A percentile compares a stretch with the other conserved stretches of the same genome.
These are phyloP conservation scores for Otis tarda DNA, from an alignment of 2,113 vertebrate genomes.

Conservation along the genomic window DNA sequence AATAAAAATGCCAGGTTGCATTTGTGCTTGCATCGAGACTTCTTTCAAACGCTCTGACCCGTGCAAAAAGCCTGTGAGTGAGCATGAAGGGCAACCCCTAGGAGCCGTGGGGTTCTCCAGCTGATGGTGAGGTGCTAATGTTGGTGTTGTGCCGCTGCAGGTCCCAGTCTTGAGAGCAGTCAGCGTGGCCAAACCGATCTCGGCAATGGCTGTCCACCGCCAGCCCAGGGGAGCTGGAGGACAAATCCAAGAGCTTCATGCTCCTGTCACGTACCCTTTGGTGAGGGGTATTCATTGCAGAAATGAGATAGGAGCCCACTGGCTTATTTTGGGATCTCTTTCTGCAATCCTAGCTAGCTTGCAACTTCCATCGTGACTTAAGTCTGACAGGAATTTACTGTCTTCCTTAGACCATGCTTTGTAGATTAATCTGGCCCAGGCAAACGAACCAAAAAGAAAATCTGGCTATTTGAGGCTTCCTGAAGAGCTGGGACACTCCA, in stretches of 20 bases:
- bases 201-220: too few relatives aligned
- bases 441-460: background rate
- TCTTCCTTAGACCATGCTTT: background rate
- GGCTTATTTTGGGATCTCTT: background rate
- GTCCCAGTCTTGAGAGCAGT: accelerated
- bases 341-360: background rate
- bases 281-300: background rate
- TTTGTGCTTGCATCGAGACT: background rate
- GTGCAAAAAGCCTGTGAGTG: background rate
- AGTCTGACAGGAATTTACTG: background rate
- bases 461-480: background rate
- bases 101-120: accelerated
- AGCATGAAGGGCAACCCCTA: background rate
- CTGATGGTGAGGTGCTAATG: background rate
- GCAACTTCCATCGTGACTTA: background rate
- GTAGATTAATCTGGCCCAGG: background rate
- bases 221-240: background rate
- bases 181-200: background rate
- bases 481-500: background rate
- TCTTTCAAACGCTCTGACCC: background rate
- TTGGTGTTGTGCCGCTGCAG: background rate
- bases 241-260: background rate
- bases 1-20: background rate
- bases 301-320: background rate
- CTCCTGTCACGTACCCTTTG: background rate